Conservation (phyloP, 1,140 invertebrate genomes). For the Oppia nitens region DNA sequence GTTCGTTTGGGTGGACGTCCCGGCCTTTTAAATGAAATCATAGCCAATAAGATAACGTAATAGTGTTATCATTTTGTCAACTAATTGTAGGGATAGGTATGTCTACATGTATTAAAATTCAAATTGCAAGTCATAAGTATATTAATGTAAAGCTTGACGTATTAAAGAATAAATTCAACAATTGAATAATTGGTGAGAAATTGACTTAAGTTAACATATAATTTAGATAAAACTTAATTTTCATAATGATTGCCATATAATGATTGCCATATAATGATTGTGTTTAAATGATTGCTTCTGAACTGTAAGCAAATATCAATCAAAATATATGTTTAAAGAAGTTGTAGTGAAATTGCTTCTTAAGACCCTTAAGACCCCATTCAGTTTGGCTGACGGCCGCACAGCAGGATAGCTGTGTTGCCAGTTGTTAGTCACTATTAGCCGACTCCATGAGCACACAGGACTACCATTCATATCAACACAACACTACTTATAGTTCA, state of each 20-base stretch:
- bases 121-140: no score
- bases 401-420: neutral
- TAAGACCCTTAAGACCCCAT: neutral
- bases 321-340: neutral
- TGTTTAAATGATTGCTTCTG: neutral
- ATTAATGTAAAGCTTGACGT: no score
- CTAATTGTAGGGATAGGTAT: neutral
- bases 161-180: no score
- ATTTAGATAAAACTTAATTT: neutral
- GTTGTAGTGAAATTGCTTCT: neutral
- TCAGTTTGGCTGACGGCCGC: neutral
- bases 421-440: neutral
- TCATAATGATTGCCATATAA: neutral
- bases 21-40: constrained; percentile 6
- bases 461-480: neutral
- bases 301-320: neutral
- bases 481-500: neutral
- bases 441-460: no score
- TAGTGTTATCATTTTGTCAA: neutral
- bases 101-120: neutral
- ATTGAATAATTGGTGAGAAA: neutral
- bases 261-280: neutral
- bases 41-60: neutral
- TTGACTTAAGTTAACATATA: neutral
- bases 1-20: constrained; percentile 16